A percentile compares a stretch with the other conserved stretches of the same genome.
phyloP scores from a whole-genome alignment of 2,888 invertebrate species.

The Limenitis camilla region DNA sequence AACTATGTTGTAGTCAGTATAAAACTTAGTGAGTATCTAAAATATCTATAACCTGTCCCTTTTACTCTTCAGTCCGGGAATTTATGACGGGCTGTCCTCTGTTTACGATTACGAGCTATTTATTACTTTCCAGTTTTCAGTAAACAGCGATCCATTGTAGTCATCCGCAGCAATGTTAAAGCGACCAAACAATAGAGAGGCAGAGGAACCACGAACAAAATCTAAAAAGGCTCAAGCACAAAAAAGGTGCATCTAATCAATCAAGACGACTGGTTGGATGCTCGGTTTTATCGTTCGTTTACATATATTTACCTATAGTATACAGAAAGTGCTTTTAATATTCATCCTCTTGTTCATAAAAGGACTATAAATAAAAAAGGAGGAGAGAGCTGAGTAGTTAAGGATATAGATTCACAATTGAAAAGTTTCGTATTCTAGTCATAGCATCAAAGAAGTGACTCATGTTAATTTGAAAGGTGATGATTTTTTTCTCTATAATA shows the following conservation, averaged over 20 bases:
- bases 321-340: neutral
- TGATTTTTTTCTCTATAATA: conserved; percentile 2
- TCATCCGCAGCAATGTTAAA: conserved; percentile 36
- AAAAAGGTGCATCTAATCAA: conserved; percentile 69
- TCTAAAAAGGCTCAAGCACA: conserved; percentile 41
- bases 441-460: too few relatives aligned
- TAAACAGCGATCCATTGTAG: conserved; percentile 29
- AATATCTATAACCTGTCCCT: conserved; percentile 32
- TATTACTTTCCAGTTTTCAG: conserved; percentile 37
- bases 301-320: conserved; percentile 35
- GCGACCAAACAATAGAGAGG: conserved; percentile 45
- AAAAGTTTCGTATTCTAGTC: too few relatives aligned
- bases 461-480: neutral
- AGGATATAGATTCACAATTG: too few relatives aligned
- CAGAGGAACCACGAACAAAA: conserved; percentile 34
- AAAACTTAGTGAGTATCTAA: conserved; percentile 1
- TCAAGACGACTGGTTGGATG: conserved; percentile 51
- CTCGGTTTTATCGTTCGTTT: conserved; percentile 54
- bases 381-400: too few relatives aligned
- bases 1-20: conserved; percentile 13
- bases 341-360: conserved; percentile 31
- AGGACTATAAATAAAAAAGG: too few relatives aligned
- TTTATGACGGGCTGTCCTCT: conserved; percentile 41
- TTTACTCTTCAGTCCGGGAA: conserved; percentile 31
- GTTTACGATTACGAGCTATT: conserved; percentile 47